Evolutionary conservation across 2,797 vertebrate genomes (phyloP), one percentile per base, ranked within the genome.

Genomic region (Cetoscarus ocellatus): DNA sequence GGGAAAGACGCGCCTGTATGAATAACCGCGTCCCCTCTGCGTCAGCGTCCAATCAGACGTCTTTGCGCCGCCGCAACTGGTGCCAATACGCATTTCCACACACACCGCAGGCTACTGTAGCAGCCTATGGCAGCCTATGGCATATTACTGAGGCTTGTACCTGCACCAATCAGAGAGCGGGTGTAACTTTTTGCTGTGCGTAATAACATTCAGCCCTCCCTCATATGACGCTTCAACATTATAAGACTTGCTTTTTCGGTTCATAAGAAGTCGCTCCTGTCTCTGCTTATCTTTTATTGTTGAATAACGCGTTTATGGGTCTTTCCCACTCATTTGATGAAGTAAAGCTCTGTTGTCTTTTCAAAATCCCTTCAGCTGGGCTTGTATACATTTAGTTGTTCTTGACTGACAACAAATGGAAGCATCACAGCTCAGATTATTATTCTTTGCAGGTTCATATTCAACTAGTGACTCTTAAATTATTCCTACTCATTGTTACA

Each of bases 1-100:
- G 82, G 62, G 60, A 12, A 50, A 67, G 70, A 10, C 73, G 27
- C 55, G 80, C 80, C 56, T 27, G 70, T 45, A 47, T 67, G 48
- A 62, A 59, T 35, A 47, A 52, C 48, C 18, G 61, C 50, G 70
- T 77, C 57, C 61, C 6, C 34, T 50, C 34, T 50, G 66, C 73
- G 73, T 84, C 79, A 63, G 56, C 27, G 75, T 84, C 91, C 89
- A 88, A 91, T 90, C 85, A 88, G 78, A 77, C 68, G 50, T 67
- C 72, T 90, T 83, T 88, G 90, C 91, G 85, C 78, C 86, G 79
- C 79, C 73, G 86, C 88, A 90, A 89, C 86, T 84, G 63, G 81
- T 86, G 84, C 77, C 79, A 77, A 72, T 57, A 73, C 75, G 70
- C 73, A 13, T 79, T 68, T 56, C 53, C 63, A 52, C 35, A 54